Evolutionary conservation across 2,113 vertebrate genomes (phyloP).

Genomic region (Philantomba maxwellii): DNA sequence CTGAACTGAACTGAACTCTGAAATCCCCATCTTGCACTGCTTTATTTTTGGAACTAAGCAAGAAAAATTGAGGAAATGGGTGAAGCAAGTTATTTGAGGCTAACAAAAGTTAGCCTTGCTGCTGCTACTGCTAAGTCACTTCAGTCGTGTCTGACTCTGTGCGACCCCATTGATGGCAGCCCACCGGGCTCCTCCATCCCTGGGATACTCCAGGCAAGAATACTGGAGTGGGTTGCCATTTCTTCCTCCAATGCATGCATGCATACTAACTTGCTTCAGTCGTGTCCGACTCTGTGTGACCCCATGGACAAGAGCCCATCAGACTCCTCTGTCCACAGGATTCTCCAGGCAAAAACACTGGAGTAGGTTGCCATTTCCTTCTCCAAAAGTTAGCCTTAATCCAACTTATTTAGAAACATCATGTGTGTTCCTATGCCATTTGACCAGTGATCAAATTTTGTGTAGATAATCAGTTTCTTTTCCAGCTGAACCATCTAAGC

Average conservation of each 20-base stretch:
- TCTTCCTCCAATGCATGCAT: neutral
- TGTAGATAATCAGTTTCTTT: neutral
- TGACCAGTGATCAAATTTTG: neutral
- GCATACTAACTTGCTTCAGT: neutral
- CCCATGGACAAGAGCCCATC: neutral
- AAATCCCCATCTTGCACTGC: neutral
- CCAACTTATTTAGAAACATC: neutral
- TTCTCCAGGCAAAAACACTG: neutral
- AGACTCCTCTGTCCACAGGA: neutral
- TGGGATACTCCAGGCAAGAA: neutral
- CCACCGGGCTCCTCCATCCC: accelerated
- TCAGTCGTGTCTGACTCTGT: neutral
- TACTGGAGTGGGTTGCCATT: neutral
- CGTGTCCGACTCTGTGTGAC: accelerated
- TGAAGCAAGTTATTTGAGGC: neutral
- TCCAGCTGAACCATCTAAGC: neutral
- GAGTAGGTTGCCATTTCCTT: neutral
- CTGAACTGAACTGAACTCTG: no score
- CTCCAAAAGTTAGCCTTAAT: neutral
- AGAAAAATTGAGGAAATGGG: neutral
- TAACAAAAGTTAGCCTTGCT: neutral
- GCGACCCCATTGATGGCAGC: accelerated
- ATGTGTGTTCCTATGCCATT: neutral
- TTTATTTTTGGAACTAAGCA: neutral
- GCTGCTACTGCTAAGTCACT: neutral